Evolutionary conservation across 2,888 invertebrate genomes (phyloP), one percentile per base, ranked within the genome.

Genomic region (Actias luna): DNA sequence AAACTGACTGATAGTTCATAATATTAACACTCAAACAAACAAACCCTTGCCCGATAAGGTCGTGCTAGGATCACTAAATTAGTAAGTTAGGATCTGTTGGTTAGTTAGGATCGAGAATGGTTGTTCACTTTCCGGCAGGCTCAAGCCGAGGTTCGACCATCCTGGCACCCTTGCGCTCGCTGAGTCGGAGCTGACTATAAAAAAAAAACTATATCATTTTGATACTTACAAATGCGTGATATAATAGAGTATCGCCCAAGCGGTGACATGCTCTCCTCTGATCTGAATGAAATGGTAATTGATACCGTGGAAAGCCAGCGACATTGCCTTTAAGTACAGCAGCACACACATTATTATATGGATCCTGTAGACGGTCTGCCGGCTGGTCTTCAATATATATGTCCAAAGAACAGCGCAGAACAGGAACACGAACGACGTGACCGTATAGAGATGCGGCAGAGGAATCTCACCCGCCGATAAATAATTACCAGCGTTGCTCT

Each of bases 211-310:
- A 25, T 46, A 22, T 2, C 2, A 1, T 46, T 22, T 22, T n/a
- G n/a, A 69, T 79, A 94, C 96, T 95, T 89, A 97, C 95, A 99
- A 93, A 93, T 99, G 99, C n/a, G 98, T 98, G 61, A 99, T 96
- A 80, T 99, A 99, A 85, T 96, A 99, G 1, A 99, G 91, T 73
- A 99, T 97, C 0, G 99, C 99, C 99, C 99, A 99, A 0, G 99
- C 97, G 29, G 99, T 98, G 5, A 98, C 96, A 80, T 99, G 99
- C 72, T 97, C 97, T 0, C 99, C 99, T 69, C 96, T 94, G 18
- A 95, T 95, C 87, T 98, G 96, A 79, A 99, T 99, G 81, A 98
- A 99, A 83, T 99, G 98, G 80, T 96, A 98, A 83, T 98, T 98
- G 61, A 98, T 96, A 0, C 98, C 98, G 84, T 99, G 99, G 88